Evolutionary conservation across 2,888 invertebrate genomes (phyloP).

Genomic region (Dione juno): DNA sequence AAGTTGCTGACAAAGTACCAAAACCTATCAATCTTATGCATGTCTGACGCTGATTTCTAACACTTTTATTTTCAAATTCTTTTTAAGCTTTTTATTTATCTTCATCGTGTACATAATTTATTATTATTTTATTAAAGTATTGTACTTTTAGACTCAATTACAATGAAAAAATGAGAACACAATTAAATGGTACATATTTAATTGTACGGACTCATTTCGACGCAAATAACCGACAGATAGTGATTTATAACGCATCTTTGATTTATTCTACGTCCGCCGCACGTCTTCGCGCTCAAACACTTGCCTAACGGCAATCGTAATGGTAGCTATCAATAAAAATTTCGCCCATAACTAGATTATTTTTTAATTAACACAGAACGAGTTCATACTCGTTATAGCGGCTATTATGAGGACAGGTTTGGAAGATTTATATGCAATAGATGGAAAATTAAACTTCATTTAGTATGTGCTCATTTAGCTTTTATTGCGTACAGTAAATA

Average conservation of each 20-base stretch:
- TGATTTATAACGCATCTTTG: conserved; percentile 10
- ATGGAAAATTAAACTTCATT: conserved; percentile 17
- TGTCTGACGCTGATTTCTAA: no score
- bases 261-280: conserved; percentile 17
- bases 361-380: conserved; percentile 32
- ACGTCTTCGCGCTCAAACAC: conserved; percentile 17
- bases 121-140: no score
- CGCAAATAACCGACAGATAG: conserved; percentile 20
- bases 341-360: conserved; percentile 30
- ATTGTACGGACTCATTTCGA: conserved; percentile 1
- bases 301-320: conserved; percentile 28
- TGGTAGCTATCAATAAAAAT: conserved; percentile 35
- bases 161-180: not conserved
- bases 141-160: not conserved
- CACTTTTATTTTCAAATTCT: no score
- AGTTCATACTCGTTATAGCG: conserved; percentile 20
- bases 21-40: no score
- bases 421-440: conserved; percentile 21
- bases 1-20: no score
- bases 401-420: conserved; percentile 14
- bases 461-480: conserved; percentile 4
- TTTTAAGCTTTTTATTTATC: no score
- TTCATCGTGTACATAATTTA: no score
- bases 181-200: conserved; percentile 1
- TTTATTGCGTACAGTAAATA: conserved; percentile 1